Evolutionary conservation across 64 coral and sea anemone genomes (phyloP), one percentile per base, ranked within the genome.

Genomic region (Orbicella faveolata): DNA sequence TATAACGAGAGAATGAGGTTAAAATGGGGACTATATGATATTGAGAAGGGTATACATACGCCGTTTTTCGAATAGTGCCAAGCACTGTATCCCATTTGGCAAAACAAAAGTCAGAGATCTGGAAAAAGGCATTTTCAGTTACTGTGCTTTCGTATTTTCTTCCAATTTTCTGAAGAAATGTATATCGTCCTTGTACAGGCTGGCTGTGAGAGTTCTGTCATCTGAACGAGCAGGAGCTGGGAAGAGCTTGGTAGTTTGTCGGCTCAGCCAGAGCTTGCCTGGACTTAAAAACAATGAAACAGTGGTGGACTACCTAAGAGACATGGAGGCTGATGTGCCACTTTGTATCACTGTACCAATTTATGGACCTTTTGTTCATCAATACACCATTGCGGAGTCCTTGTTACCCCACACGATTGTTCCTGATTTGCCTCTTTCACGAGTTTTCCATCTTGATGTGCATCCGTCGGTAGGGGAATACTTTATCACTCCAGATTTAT

Each of bases 391-490:
- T n/a, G 61, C 89, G 7, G 81, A 94, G 21, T 88, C 79, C 19
- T 53, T 98, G 39, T 89, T 91, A 63, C 78, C 74, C 23, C 62
- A 93, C 82, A 87, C 90, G 10, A 63, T 95, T 51, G 83, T 75
- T 87, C 77, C 86, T 52, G 90, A 98, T 74, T 68, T 98, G 26
- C 96, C 96, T 75, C 62, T 98, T 63, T 98, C 96, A 80, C 73
- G 96, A 44, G 90, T 98, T 48, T 90, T 98, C 62, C 96, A 98
- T 77, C 36, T 98, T 57, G 96, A 98, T 81, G 90, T 98, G 3
- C 94, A 93, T 52, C 96, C 90, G 51, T 94, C 90, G 61, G 96
- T 98, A 92, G 82, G 90, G 18, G 16, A 36, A n/a, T 48, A 10
- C 23, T 23, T 37, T 12, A 9, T 66, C 21, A 9, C 9, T n/a